phyloP scores from a whole-genome alignment of 2,888 invertebrate genomes.

The Tachina lurida region DNA sequence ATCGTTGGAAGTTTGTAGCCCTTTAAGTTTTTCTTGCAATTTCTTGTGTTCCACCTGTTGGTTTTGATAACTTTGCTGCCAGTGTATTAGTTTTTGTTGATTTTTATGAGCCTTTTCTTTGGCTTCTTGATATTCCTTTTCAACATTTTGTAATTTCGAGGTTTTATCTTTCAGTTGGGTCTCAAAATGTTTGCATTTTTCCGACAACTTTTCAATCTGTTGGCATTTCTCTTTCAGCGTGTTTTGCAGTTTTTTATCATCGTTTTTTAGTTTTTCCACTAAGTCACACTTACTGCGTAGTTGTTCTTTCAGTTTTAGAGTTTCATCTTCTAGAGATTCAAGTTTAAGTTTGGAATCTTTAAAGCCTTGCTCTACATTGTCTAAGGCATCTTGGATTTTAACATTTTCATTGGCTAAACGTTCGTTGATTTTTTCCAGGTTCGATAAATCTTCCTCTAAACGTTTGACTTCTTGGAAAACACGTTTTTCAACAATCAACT shows the following conservation, averaged over 20 bases:
- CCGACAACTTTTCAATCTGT: conserved; percentile 36
- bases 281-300: conserved; percentile 28
- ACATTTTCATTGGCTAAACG: conserved; percentile 69
- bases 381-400: conserved; percentile 60
- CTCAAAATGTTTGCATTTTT: conserved; percentile 51
- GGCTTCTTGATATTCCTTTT: conserved; percentile 50
- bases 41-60: conserved; percentile 40
- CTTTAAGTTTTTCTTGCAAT: conserved; percentile 53
- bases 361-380: conserved; percentile 58
- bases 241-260: conserved; percentile 44
- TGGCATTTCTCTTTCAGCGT: conserved; percentile 28
- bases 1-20: conserved; percentile 42
- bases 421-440: conserved; percentile 73
- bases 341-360: conserved; percentile 30
- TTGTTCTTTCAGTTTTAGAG: conserved; percentile 49
- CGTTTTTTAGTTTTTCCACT: conserved; percentile 58
- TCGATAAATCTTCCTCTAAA: conserved; percentile 70
- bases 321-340: conserved; percentile 48
- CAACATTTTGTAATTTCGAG: conserved; percentile 30
- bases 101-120: conserved; percentile 49
- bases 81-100: conserved; percentile 35
- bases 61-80: conserved; percentile 36
- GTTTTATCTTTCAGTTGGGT: conserved; percentile 53
- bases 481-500: conserved; percentile 61
- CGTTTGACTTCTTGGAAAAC: conserved; percentile 71